Evolutionary conservation across 1,140 invertebrate species (phyloP), one percentile per base, ranked within the genome.

Genomic region (Heliconius hermathena): DNA sequence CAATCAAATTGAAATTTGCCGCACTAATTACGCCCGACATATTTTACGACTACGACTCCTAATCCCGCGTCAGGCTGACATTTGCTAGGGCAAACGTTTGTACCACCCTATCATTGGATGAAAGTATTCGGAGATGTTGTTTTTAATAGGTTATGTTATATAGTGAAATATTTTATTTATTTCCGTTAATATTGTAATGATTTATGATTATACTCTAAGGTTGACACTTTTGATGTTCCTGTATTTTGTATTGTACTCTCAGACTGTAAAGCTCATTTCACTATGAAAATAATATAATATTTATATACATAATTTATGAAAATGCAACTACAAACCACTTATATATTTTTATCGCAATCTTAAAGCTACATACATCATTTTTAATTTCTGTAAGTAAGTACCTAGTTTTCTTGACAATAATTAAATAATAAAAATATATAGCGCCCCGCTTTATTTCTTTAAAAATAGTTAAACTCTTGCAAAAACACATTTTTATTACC

Each of bases 1-100:
- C 91, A 93, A 94, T 94, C 90, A 94, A 94, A 93, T 90, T 90
- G 89, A 90, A 92, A 94, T 94, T 92, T 91, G 88, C 86, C 84
- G 80, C 85, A 93, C 90, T 93, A 93, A 93, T 93, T 93, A 88
- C 90, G 81, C 82, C 81, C 89, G 87, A 91, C 90, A 84, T 92
- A 87, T 89, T 94, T 93, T 90, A 92, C 89, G 84, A 83, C 83
- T 73, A 75, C 74, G 78, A 78, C 79, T 78, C 73, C 82, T 88
- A 90, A 87, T 84, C 80, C 86, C 76, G 81, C 84, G 84, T 87
- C 85, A 84, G 82, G 86, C 82, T 90, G 87, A 85, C 87, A 85
- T 85, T 87, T 81, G 83, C 79, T 85, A 86, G 84, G 85, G 83
- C 80, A 78, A 75, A 77, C 76, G 60, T 75, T 73, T 66, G 54